Evolutionary conservation across 2,888 invertebrate genomes (phyloP), one percentile per base, ranked within the genome.

Genomic region (Drosophila kanekoi): DNA sequence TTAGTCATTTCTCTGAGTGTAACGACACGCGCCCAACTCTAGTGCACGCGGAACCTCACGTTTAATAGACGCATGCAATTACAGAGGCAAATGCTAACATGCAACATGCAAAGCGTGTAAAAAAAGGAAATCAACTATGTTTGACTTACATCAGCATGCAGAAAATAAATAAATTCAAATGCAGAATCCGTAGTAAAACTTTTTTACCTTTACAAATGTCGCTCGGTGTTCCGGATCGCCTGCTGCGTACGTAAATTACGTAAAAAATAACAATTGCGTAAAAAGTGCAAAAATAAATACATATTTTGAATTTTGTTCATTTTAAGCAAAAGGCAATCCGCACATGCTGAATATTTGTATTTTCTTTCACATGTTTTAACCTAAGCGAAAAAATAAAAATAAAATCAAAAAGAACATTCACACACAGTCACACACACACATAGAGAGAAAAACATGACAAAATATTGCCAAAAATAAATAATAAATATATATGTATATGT

Each of bases 81-180:
- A 69, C 58, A 69, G 56, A 62, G 69, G 45, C 64, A 58, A 65
- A 13, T 33, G 35, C 28, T 44, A 37, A 58, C 44, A 33, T 40
- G 14, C 51, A 28, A 33, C 11, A 16, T 49, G 49, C 49, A 37
- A 20, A 28, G 28, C 28, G 28, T 8, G 28, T 28, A 40, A 37
- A 18, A 53, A 38, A 44, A 23, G 33, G n/a, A 43, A 54, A 44
- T 44, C n/a, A 51, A 56, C 64, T 43, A 54, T 64, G 44, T 65
- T 59, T 56, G 47, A 13, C 28, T 67, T 56, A 60, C 73, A 61
- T 63, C 64, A 23, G 9, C 54, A 77, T 54, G 64, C 44, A 32
- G 58, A 48, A 67, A 80, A 80, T 62, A 80, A 82, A 86, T 62
- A 64, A 83, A 77, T 41, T 62, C 70, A 60, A 63, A 59, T 59